Evolutionary conservation across 2,113 vertebrate species (phyloP), one percentile per base, ranked within the genome.

Genomic region (Macrotus californicus): DNA sequence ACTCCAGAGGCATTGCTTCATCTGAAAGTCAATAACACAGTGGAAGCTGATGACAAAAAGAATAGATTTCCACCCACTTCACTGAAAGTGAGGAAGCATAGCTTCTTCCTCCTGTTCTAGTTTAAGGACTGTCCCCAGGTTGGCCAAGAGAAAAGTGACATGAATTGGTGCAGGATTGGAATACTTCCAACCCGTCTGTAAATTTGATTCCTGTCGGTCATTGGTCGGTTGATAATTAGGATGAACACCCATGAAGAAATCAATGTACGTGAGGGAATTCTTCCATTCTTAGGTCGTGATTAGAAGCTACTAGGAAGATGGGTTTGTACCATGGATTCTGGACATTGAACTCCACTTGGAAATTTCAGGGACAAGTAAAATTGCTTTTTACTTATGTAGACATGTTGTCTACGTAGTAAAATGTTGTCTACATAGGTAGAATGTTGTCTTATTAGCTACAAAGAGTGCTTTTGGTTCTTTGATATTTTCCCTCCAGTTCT

Each of bases 21-120:
- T 96, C 61, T 93, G 82, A 94, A 96, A 97, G 94, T 96, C 95
- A 97, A 76, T 96, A 95, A 48, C 34, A 46, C 0, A 4, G 43
- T 43, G 46, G 43, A 76, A 94, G 79, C 39, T 82, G 89, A 86
- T 82, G 89, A 86, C 83, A 89, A 75, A 41, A 73, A 95, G 87
- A 91, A 93, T 95, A 15, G 79, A 84, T 96, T 96, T 91, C 67
- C 24, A 80, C 54, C 80, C 50, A 43, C 59, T 93, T 93, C 39
- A 46, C 91, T 96, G 15, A 86, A 89, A 96, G 56, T 69, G 67
- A 83, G 77, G 81, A 59, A 86, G 41, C 24, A 8, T 41, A 85
- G 80, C 93, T 97, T 94, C 14, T 92, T 69, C 89, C 8, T 84
- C 81, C 48, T 56, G 80, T 82, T 89, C 86, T 90, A n/a, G 22